Percentiles rank a stretch among this genome's conserved stretches.
phyloP scores from a whole-genome alignment of 2,888 invertebrate genomes.

The Mythimna ferrago region DNA sequence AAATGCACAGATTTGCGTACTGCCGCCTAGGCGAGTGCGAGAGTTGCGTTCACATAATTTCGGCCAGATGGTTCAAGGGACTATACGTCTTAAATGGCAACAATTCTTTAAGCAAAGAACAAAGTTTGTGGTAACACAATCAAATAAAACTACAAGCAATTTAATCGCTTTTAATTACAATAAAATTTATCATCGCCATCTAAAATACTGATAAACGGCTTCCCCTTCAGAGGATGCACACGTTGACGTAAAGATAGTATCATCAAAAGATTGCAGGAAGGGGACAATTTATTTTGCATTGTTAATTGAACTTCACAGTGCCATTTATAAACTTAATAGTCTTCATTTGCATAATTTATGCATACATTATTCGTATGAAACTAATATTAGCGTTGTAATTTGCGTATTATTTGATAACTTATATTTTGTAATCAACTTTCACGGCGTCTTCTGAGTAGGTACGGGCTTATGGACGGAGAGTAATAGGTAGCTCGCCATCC shows the following conservation, averaged over 20 bases:
- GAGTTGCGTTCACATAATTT: too few species aligned
- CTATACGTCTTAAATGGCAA: too few species aligned
- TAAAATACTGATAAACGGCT: conserved; percentile 22
- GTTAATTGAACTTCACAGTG: conserved; percentile 36
- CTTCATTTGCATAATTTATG: conserved; percentile 45
- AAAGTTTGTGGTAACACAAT: background rate
- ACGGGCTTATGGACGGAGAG: too few species aligned
- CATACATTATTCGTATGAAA: conserved; percentile 5
- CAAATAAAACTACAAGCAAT: background rate
- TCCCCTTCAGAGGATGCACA: conserved; percentile 15
- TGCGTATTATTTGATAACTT: background rate
- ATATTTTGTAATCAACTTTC: too few species aligned
- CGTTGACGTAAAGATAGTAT: conserved; percentile 43
- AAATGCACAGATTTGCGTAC: too few species aligned
- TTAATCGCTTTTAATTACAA: conserved; percentile 22
- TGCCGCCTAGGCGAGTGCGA: too few species aligned
- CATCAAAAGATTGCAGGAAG: conserved; percentile 50
- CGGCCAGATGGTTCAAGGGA: too few species aligned
- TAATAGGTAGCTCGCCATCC: too few species aligned
- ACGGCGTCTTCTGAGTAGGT: too few species aligned
- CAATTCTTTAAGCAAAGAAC: too few species aligned
- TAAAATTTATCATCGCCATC: conserved; percentile 26
- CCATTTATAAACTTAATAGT: conserved; percentile 30
- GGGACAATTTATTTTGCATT: conserved; percentile 47
- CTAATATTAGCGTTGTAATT: conserved; percentile 4